Conservation (phyloP, 2,888 invertebrate genomes). For the Azorinus chamasolen region DNA sequence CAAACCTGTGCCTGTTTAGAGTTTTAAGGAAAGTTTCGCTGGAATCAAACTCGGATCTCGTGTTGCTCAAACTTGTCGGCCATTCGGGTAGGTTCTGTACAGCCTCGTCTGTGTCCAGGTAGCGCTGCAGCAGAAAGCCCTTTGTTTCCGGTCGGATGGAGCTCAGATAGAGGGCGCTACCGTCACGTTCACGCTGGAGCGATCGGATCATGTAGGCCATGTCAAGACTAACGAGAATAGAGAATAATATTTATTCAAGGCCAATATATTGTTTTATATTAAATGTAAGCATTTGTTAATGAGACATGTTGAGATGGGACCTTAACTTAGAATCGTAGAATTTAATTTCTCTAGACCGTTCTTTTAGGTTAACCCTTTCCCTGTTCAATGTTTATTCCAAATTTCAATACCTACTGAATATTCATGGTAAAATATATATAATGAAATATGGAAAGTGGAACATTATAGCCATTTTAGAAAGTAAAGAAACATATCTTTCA, state of each 20-base stretch:
- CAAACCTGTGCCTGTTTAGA: slow-evolving; percentile 70
- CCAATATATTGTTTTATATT: neutral
- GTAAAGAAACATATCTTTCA: too few relatives aligned
- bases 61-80: slow-evolving; percentile 69
- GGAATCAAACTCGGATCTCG: slow-evolving; percentile 68
- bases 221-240: slow-evolving; percentile 34
- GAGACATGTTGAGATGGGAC: too few relatives aligned
- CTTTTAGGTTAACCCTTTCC: too few relatives aligned
- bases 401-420: too few relatives aligned
- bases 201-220: slow-evolving; percentile 66
- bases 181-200: slow-evolving; percentile 78
- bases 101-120: slow-evolving; percentile 76
- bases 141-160: slow-evolving; percentile 78
- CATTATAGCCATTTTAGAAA: too few relatives aligned
- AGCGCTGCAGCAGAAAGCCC: slow-evolving; percentile 72
- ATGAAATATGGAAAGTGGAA: too few relatives aligned
- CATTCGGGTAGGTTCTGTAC: slow-evolving; percentile 73
- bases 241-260: neutral
- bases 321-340: too few relatives aligned
- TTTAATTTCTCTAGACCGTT: too few relatives aligned
- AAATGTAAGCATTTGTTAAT: too few relatives aligned
- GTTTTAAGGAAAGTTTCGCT: slow-evolving; percentile 72
- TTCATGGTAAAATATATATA: too few relatives aligned
- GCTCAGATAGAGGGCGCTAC: slow-evolving; percentile 80
- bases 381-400: too few relatives aligned